A percentile compares a stretch with the other conserved stretches of the same genome.
These are phyloP conservation scores for Smithornis capensis DNA, from an alignment of 2,113 vertebrate species.

Conservation along the genomic window DNA sequence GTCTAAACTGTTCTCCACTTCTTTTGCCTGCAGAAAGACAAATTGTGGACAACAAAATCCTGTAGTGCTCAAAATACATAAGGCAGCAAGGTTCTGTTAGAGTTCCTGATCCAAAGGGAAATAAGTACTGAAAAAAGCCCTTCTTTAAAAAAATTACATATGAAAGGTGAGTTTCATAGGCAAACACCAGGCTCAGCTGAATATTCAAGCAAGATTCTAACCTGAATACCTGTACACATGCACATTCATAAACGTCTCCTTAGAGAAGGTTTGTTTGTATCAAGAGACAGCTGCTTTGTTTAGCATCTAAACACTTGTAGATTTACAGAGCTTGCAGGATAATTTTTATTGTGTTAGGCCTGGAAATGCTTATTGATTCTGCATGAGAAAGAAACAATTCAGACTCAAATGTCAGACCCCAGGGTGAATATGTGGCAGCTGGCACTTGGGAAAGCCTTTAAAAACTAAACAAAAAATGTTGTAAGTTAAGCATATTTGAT, in stretches of 20 bases:
- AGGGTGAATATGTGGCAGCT: conserved; percentile 51
- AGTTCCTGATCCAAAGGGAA: background rate
- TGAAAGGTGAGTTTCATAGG: background rate
- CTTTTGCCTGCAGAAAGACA: conserved; percentile 76
- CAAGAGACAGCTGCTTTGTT: background rate
- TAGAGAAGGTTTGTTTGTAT: background rate
- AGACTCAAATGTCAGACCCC: conserved; percentile 32
- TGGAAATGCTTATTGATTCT: conserved; percentile 46
- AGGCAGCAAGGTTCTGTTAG: background rate
- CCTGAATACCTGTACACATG: background rate
- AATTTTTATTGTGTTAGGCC: conserved; percentile 37
- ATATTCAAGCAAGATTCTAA: background rate
- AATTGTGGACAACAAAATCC: background rate
- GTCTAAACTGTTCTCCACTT: conserved; percentile 68
- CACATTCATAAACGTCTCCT: background rate
- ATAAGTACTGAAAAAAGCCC: background rate
- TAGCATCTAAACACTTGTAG: background rate
- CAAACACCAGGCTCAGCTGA: background rate
- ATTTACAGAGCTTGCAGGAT: background rate
- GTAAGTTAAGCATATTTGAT: background rate
- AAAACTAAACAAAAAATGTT: conserved; percentile 14
- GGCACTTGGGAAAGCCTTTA: conserved; percentile 43
- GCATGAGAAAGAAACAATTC: conserved; percentile 58
- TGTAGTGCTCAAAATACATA: background rate
- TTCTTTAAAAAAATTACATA: background rate